Conservation (phyloP, 2,113 vertebrate species). For the Arenaria interpres region DNA sequence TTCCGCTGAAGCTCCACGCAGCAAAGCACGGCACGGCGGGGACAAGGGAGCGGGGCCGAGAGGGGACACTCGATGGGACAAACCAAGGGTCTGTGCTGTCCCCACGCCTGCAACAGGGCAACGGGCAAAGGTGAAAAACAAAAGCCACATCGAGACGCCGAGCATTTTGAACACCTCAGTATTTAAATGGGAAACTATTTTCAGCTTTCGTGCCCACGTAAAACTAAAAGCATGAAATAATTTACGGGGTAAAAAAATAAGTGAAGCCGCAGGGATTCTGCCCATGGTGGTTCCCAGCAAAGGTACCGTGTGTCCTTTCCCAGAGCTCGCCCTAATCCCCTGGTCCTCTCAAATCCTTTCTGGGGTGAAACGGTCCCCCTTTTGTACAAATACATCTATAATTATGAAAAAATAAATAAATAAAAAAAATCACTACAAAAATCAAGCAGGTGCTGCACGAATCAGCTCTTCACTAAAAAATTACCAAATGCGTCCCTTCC, state of each 20-base stretch:
- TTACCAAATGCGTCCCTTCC: too few species aligned
- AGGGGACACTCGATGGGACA: not conserved
- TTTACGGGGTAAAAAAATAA: rapidly evolving
- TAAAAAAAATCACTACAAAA: too few species aligned
- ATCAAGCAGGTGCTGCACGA: too few species aligned
- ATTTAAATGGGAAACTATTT: not conserved
- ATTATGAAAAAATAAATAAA: too few species aligned
- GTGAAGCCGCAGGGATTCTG: not conserved
- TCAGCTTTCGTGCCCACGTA: not conserved
- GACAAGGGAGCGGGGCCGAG: not conserved
- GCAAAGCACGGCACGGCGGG: rapidly evolving
- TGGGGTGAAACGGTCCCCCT: too few species aligned
- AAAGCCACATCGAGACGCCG: not conserved
- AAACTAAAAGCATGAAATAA: not conserved
- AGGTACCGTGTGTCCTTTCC: not conserved
- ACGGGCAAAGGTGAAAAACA: not conserved
- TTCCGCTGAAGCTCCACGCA: not conserved
- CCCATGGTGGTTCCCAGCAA: not conserved
- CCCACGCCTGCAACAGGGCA: not conserved
- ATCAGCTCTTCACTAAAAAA: too few species aligned
- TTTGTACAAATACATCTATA: too few species aligned
- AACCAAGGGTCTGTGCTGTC: not conserved
- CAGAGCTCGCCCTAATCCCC: too few species aligned
- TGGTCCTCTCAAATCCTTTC: too few species aligned
- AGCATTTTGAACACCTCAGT: not conserved